Conservation (phyloP, 2,113 vertebrate species). For the Heterochromis multidens region DNA sequence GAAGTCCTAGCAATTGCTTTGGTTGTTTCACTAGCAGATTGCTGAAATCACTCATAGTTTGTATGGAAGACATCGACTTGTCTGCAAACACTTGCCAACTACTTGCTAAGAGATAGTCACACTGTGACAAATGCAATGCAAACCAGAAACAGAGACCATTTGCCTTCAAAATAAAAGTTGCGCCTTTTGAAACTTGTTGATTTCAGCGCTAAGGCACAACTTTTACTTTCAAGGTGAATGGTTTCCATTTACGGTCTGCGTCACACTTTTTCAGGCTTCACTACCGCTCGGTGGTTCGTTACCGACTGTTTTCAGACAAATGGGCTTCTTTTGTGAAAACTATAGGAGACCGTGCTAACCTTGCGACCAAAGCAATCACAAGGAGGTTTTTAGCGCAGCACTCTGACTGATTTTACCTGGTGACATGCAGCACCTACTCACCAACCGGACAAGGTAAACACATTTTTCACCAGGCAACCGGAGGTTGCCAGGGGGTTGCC, state of each 20-base stretch:
- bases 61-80: neutral
- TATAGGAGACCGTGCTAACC: neutral
- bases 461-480: accelerated
- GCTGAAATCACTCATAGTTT: neutral
- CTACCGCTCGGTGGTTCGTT: neutral
- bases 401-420: neutral
- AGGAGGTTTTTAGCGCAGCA: neutral
- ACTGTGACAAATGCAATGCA: neutral
- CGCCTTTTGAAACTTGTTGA: neutral
- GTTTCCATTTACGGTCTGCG: neutral
- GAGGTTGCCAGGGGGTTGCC: neutral
- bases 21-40: neutral
- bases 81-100: neutral
- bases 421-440: neutral
- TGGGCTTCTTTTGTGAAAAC: neutral
- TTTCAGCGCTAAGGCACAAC: neutral
- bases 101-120: neutral
- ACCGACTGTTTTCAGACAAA: neutral
- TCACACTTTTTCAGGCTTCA: neutral
- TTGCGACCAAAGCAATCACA: neutral
- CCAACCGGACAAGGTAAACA: accelerated
- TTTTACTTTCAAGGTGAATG: neutral
- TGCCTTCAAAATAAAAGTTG: neutral
- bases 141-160: neutral
- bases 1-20: neutral